Conservation (phyloP, 2,113 vertebrate species). For the Hirundichthys speculiger region DNA sequence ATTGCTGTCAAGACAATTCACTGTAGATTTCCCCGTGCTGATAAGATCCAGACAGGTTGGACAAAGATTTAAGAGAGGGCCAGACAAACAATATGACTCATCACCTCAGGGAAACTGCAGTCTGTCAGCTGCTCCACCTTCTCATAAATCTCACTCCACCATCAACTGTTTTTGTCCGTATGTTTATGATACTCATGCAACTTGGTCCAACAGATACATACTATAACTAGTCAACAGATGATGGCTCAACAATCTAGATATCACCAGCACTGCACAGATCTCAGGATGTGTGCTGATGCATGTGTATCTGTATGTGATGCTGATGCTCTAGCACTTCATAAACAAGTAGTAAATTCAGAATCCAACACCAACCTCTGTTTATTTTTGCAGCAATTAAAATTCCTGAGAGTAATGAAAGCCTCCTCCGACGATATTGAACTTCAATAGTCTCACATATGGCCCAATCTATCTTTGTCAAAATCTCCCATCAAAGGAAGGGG, state of each 20-base stretch:
- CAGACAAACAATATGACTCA: slow-evolving; percentile 57
- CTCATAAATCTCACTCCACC: slow-evolving; percentile 39
- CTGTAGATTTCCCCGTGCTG: slow-evolving; percentile 27
- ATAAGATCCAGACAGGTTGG: slow-evolving; percentile 46
- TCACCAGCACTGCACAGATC: slow-evolving; percentile 8
- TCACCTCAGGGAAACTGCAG: slow-evolving; percentile 34
- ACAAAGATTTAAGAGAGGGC: slow-evolving; percentile 53
- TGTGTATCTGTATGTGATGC: slow-evolving; percentile 31
- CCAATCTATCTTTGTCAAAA: slow-evolving; percentile 74
- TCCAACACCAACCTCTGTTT: slow-evolving; percentile 55
- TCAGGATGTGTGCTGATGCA: neutral
- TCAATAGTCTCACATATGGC: slow-evolving; percentile 75
- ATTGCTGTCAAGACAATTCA: slow-evolving; percentile 1
- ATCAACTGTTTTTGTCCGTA: slow-evolving; percentile 6
- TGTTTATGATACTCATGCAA: slow-evolving; percentile 8
- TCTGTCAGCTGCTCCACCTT: slow-evolving; percentile 36
- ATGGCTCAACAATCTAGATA: slow-evolving; percentile 17
- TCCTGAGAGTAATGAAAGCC: slow-evolving; percentile 68
- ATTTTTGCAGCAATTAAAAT: slow-evolving; percentile 73
- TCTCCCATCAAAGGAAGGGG: slow-evolving; percentile 53
- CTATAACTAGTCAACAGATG: slow-evolving; percentile 22
- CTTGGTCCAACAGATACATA: slow-evolving; percentile 8
- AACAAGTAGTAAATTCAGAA: slow-evolving; percentile 61
- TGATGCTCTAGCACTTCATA: slow-evolving; percentile 32
- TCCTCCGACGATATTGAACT: slow-evolving; percentile 68